These are phyloP conservation scores for Sinocyclocheilus rhinocerous DNA, from an alignment of 2,113 vertebrate genomes.

Conservation along the genomic window DNA sequence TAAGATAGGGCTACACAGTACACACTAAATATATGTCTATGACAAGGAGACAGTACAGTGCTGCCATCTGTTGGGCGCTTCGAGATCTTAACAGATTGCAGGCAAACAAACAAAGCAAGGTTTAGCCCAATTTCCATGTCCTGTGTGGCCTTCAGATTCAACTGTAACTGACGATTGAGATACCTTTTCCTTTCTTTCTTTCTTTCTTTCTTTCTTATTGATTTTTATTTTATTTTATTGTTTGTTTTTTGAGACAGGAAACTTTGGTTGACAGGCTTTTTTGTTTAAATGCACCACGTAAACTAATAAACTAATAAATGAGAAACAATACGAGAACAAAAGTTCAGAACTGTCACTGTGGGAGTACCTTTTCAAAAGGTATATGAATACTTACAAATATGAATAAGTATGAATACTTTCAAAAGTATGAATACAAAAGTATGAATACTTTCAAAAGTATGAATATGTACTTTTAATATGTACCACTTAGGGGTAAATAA, in stretches of 20 bases:
- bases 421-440: no score
- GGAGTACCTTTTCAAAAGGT: no score
- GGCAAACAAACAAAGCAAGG: no score
- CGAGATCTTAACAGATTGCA: not conserved
- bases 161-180: not conserved
- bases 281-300: not conserved
- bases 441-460: no score
- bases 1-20: not conserved
- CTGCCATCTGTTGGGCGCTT: constrained; percentile 69
- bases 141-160: not conserved
- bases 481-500: no score
- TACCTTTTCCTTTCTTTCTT: not conserved
- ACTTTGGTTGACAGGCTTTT: not conserved
- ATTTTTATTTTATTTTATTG: no score
- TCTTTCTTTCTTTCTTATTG: no score
- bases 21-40: not conserved
- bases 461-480: no score
- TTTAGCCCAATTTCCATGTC: not conserved
- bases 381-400: no score
- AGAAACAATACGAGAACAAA: no score
- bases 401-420: no score
- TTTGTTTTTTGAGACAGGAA: not conserved
- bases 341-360: no score
- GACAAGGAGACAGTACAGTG: constrained; percentile 42
- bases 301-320: not conserved